Percentiles rank a stretch among this genome's conserved stretches.
phyloP scores from a whole-genome alignment of 2,888 invertebrate species.

The Hirtodrosophila alboralis region DNA sequence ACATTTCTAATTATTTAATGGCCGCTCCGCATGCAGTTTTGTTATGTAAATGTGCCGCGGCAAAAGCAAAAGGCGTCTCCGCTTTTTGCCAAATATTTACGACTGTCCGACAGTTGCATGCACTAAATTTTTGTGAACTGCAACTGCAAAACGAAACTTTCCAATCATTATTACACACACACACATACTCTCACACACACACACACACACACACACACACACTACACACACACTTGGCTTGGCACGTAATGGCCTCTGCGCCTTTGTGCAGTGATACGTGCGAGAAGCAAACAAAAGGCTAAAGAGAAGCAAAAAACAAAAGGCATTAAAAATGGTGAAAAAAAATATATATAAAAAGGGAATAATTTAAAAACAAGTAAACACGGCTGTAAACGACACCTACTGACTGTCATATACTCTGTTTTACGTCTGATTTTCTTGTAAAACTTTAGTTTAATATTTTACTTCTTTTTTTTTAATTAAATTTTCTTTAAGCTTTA shows the following conservation, averaged over 20 bases:
- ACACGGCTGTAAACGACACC: no score
- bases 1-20: conserved; percentile 80
- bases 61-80: conserved; percentile 32
- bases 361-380: no score
- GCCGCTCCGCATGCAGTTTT: conserved; percentile 74
- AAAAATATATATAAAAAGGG: conserved; percentile 5
- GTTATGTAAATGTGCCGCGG: conserved; percentile 74
- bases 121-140: conserved; percentile 67
- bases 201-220: conserved; percentile 30
- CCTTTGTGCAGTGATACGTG: conserved; percentile 78
- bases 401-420: no score
- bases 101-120: conserved; percentile 58
- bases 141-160: conserved; percentile 71
- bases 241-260: conserved; percentile 71
- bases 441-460: no score
- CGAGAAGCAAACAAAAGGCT: conserved; percentile 55
- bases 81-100: conserved; percentile 73
- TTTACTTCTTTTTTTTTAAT: no score
- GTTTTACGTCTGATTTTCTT: no score
- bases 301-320: conserved; percentile 59
- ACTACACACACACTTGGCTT: conserved; percentile 58
- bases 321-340: conserved; percentile 51
- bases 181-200: conserved; percentile 24
- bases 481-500: no score
- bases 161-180: conserved; percentile 71